These are phyloP conservation scores for Dugesia japonica DNA, from an alignment of 2,888 invertebrate species.

Conservation along the genomic window DNA sequence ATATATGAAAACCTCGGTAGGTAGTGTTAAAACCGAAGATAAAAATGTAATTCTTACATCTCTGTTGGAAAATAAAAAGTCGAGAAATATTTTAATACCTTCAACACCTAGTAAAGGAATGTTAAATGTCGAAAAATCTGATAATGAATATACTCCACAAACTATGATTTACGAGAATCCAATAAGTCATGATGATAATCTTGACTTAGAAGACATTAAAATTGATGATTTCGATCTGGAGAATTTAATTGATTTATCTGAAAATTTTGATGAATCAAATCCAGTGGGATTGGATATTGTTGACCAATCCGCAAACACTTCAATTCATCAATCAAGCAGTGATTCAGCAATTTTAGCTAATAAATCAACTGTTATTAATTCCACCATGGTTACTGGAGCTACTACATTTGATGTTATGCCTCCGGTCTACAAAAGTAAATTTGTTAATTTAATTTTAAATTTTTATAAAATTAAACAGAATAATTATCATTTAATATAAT, in stretches of 20 bases:
- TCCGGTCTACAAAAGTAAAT: conserved; percentile 4
- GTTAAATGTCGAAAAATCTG: background rate
- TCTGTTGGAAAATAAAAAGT: background rate
- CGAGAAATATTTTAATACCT: background rate
- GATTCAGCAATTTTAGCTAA: background rate
- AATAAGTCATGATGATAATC: background rate
- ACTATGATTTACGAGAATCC: background rate
- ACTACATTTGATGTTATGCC: background rate
- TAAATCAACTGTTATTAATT: background rate
- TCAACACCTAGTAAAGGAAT: background rate
- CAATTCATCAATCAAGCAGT: background rate
- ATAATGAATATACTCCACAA: background rate
- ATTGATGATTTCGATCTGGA: conserved; percentile 3
- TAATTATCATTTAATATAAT: too few relatives aligned
- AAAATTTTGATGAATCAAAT: background rate
- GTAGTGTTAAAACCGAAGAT: background rate
- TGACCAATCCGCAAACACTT: background rate
- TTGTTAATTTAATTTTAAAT: too few relatives aligned
- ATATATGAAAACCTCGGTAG: background rate
- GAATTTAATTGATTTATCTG: background rate
- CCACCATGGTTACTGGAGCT: background rate
- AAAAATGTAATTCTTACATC: conserved; percentile 8
- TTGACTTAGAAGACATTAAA: conserved; percentile 1
- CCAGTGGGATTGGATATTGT: background rate
- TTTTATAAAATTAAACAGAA: too few relatives aligned